Base-by-base conservation (phyloP, 2,888 invertebrate genomes). In the Dexiosoma caninum region DNA sequence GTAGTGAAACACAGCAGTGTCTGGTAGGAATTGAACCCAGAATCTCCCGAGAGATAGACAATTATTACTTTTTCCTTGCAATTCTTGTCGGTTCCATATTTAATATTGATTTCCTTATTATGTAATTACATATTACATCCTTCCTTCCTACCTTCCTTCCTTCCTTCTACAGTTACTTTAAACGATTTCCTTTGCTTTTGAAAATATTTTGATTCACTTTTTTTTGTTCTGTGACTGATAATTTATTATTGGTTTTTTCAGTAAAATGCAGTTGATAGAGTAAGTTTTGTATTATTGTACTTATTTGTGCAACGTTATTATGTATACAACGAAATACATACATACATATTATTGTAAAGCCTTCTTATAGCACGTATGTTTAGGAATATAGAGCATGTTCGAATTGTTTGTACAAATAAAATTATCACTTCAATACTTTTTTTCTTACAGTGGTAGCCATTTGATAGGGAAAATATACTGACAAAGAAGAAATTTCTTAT, bases 201-300 rank as follows among this genome's bases (percentile, higher is more conserved):
- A 27, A 6, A 37, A 10, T 37, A 5, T 37, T 37, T 37, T 10
- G 35, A 37, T 37, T 9, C 35, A 37, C 35, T n/a, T n/a, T n/a
- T n/a, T n/a, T n/a, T n/a, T n/a, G n/a, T n/a, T n/a, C n/a, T n/a
- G n/a, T n/a, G n/a, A n/a, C n/a, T n/a, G 16, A 44, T 19, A 40
- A 44, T 2, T 76, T 72, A 60, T 44, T 83, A 51, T 70, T 81
- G 84, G n/a, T 32, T 85, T 85, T 85, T 86, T 86, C 86, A 85
- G 86, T 83, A 49, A 84, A 81, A 81, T 80, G 66, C 77, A 82
- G 51, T 82, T 60, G 72, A 62, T 67, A 64, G 57, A 64, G 55
- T 57, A 42, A 62, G 55, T 21, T 49, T 42, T 19, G 12, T 7
- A 27, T 53, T 55, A n/a, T n/a, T n/a, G n/a, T n/a, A 14, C 12